Base-by-base conservation (phyloP, 2,797 vertebrate species). In the Epinephelus malabaricus region DNA sequence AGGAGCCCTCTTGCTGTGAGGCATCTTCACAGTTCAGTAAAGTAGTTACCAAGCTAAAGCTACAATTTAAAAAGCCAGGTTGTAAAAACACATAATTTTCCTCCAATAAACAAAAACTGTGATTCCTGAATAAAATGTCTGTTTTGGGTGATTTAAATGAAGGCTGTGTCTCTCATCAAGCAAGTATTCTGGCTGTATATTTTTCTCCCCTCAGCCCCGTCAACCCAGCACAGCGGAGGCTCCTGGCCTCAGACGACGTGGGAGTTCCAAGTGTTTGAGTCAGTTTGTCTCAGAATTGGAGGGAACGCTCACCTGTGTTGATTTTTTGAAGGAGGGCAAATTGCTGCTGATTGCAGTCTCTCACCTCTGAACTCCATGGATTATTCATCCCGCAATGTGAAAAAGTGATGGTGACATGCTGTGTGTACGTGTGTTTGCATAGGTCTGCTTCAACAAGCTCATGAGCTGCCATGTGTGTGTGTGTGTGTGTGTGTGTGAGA, bases 311-410 rank as follows among this genome's bases (percentile, higher is more conserved):
- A 53, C 18, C 59, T 50, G 45, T 68, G 69, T 72, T 23, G 66
- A 66, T 75, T 81, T 73, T 61, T 30, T 25, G 27, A 69, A 30
- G 56, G 53, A 66, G 55, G 51, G 59, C 63, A 64, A 66, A 76
- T 46, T 46, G 47, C 21, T 56, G 11, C 50, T 51, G 46, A 77
- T 53, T 77, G 55, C 64, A 66, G 58, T 62, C 34, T 17, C 54
- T 76, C 58, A 45, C 70, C 75, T 59, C 53, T 73, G 75, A 76
- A 60, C 68, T 21, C 5, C 1, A 43, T 76, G 68, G 19, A 61
- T 80, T 74, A 71, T 80, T 86, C 65, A 77, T 67, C 2, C 30
- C 45, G 7, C 14, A 34, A 25, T 23, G 50, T 67, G 62, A 49
- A 43, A 40, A 54, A 15, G 40, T 49, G 53, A 38, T 30, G 14